A percentile compares a stretch with the other conserved stretches of the same genome.
These are phyloP conservation scores for Cerastis leucographa DNA, from an alignment of 2,888 invertebrate genomes.

Conservation along the genomic window DNA sequence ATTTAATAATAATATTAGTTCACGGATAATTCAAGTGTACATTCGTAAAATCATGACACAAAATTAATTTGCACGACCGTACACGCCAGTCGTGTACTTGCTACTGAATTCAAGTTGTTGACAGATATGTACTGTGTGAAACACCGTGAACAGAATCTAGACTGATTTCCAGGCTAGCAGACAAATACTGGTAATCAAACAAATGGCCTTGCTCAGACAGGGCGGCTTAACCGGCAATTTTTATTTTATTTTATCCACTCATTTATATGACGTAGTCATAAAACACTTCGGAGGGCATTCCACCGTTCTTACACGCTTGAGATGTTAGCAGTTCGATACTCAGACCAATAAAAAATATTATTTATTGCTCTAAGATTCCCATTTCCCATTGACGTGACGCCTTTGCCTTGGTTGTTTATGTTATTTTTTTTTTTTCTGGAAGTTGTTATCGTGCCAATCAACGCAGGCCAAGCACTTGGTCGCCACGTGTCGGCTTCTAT, in stretches of 20 bases:
- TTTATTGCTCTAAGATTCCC: neutral
- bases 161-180: neutral
- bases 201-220: neutral
- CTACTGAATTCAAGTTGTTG: constrained; percentile 32
- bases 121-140: neutral
- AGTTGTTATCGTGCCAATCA: neutral
- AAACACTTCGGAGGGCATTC: neutral
- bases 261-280: neutral
- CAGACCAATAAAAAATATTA: neutral
- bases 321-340: neutral
- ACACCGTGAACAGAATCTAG: constrained; percentile 10
- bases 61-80: constrained; percentile 18
- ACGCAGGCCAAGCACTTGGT: neutral
- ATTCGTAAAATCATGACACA: constrained; percentile 22
- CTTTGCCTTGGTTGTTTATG: neutral
- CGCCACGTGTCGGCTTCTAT: constrained; percentile 14
- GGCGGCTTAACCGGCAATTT: neutral
- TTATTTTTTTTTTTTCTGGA: neutral
- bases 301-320: neutral
- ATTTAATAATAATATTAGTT: neutral
- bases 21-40: neutral
- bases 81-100: neutral
- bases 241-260: neutral
- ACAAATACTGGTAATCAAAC: neutral
- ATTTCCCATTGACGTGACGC: neutral